Percentiles rank a stretch among this genome's conserved stretches.
These are phyloP conservation scores for Oreohelix idahoensis DNA, from an alignment of 1,140 invertebrate genomes.

Conservation along the genomic window DNA sequence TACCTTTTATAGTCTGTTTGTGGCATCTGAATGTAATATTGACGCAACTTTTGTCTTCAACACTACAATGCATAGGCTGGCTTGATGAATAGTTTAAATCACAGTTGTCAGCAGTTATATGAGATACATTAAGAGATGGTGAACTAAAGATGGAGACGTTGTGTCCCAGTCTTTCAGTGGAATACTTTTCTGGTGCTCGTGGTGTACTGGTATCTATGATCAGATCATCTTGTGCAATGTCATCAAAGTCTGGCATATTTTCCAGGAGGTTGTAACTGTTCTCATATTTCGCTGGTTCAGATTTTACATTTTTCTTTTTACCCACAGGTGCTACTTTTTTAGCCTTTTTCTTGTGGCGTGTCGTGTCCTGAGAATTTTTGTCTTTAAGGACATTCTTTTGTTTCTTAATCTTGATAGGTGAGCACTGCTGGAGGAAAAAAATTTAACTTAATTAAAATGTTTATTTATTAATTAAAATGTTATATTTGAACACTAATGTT, in stretches of 20 bases:
- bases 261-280: not conserved
- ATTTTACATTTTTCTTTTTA: no score
- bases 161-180: not conserved
- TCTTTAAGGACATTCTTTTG: not conserved
- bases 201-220: not conserved
- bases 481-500: no score
- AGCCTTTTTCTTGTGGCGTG: no score
- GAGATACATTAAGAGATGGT: not conserved
- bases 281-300: no score
- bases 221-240: conserved; percentile 7
- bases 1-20: not conserved
- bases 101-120: not conserved
- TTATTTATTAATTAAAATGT: no score
- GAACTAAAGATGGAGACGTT: not conserved
- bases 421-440: not conserved
- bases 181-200: not conserved
- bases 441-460: no score
- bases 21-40: not conserved
- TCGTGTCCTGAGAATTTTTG: not conserved
- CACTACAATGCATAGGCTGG: not conserved
- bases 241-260: conserved; percentile 12
- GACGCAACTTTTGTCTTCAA: not conserved
- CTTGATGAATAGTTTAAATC: not conserved
- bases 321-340: no score
- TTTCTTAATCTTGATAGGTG: not conserved